Base-by-base conservation (phyloP, 92 coral and sea anemone species). In the Palythoa heliodiscus region DNA sequence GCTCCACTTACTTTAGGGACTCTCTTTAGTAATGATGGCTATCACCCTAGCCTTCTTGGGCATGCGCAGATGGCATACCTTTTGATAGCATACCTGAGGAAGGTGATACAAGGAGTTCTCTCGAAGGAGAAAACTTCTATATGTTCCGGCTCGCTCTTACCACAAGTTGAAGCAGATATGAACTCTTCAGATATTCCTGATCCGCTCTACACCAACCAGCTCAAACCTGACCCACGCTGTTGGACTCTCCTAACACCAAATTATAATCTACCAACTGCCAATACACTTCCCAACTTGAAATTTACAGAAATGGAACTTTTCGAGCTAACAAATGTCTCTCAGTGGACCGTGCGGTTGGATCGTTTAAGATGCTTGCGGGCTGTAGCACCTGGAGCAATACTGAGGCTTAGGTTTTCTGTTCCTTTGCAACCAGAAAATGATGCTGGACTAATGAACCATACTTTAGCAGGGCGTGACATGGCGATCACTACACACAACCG, bases 61-160 rank as follows among this genome's bases (percentile, higher is more conserved):
- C 99, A 97, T 84, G 98, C 98, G 54, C 99, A 97, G 84, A 92
- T 92, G 84, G 98, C 99, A 12, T 84, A 90, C 52, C 87, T 97
- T 8, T 82, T 97, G 86, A 93, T 94, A 52, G 91, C 98, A 47
- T 97, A 95, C 84, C 35, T 97, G 11, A 93, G 89, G 58, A 93
- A 96, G 10, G 97, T 95, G 17, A 90, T 95, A 43, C 95, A 97
- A 85, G 88, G 92, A 78, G 97, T 95, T 2, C 86, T 97, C 9
- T 90, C 91, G 1, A 86, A 82, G 64, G 90, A 90, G 78, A 86
- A 58, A 70, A 76, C 67, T 55, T 63, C 39, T 38, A 82, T 77
- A 20, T 50, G 53, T 8, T 83, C 86, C 68, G 88, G 70, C 66
- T 40, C 61, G 10, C 50, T 25, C 22, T 75, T 68, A 16, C 11